A percentile compares a stretch with the other conserved stretches of the same genome.
Conservation (phyloP, 2,888 invertebrate species). For the Macrophya annulata region DNA sequence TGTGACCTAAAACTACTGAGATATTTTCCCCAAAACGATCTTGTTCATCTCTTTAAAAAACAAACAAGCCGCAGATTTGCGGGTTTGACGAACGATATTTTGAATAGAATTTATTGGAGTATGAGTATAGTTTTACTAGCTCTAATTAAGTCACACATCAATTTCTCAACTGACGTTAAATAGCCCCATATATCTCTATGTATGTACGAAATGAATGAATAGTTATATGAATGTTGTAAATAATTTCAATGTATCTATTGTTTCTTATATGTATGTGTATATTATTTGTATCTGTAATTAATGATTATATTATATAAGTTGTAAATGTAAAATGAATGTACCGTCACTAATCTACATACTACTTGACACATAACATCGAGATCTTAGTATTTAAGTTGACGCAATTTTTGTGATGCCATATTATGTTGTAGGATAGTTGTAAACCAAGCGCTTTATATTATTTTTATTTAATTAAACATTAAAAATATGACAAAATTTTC, state of each 20-base stretch:
- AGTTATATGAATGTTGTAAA: constrained; percentile 69
- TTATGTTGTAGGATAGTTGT: constrained; percentile 67
- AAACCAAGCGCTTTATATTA: constrained; percentile 66
- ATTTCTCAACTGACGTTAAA: background rate
- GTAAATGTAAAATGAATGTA: constrained; percentile 65
- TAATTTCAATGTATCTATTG: constrained; percentile 70
- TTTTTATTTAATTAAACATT: constrained; percentile 70
- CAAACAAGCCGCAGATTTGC: background rate
- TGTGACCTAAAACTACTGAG: background rate
- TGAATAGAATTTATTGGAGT: background rate
- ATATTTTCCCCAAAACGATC: background rate
- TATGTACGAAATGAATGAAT: constrained; percentile 37
- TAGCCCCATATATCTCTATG: constrained; percentile 8
- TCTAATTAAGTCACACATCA: background rate
- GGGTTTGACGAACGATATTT: background rate
- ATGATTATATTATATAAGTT: constrained; percentile 54
- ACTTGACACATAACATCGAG: constrained; percentile 64
- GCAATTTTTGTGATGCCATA: constrained; percentile 72
- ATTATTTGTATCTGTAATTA: constrained; percentile 65
- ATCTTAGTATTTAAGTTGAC: constrained; percentile 66
- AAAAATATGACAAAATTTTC: constrained; percentile 61
- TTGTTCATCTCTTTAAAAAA: background rate
- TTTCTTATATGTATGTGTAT: constrained; percentile 66
- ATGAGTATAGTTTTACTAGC: background rate
- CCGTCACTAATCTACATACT: constrained; percentile 59